Conservation (phyloP, 2,888 invertebrate genomes). For the Drosophila macrospina region DNA sequence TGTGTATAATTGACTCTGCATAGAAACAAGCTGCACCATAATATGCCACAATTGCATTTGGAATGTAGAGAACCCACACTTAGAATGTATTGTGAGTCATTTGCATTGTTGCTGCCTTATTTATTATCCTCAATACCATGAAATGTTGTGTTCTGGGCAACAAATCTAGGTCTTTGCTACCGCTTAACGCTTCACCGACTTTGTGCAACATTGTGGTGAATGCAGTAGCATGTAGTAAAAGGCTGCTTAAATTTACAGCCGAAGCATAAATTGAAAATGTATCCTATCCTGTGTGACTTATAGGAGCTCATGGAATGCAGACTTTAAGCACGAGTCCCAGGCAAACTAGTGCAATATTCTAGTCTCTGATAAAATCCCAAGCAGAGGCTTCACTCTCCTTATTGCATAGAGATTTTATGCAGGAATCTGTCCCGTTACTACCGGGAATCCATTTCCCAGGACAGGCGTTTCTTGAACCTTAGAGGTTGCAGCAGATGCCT, state of each 20-base stretch:
- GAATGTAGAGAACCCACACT: background rate
- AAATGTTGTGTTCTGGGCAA: conserved; percentile 1
- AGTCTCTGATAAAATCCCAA: background rate
- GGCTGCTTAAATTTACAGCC: conserved; percentile 34
- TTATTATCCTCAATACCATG: conserved; percentile 19
- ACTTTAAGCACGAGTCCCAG: background rate
- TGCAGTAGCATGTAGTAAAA: conserved; percentile 21
- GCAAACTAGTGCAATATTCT: background rate
- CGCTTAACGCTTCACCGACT: conserved; percentile 16
- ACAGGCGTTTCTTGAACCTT: background rate
- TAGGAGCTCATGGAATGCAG: background rate
- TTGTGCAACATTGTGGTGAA: conserved; percentile 43
- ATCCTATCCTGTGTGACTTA: conserved; percentile 5
- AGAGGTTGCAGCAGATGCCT: too few relatives aligned
- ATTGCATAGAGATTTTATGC: background rate
- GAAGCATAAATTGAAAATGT: conserved; percentile 38
- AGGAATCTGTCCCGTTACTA: background rate
- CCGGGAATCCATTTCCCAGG: background rate
- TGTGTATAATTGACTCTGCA: background rate
- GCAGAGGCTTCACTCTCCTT: background rate
- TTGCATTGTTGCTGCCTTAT: conserved; percentile 7
- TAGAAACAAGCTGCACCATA: background rate
- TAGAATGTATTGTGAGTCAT: background rate
- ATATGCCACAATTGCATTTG: conserved; percentile 1
- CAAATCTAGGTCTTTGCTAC: conserved; percentile 9